Evolutionary conservation across 2,888 invertebrate species (phyloP).

Genomic region (Yponomeuta sedellus): DNA sequence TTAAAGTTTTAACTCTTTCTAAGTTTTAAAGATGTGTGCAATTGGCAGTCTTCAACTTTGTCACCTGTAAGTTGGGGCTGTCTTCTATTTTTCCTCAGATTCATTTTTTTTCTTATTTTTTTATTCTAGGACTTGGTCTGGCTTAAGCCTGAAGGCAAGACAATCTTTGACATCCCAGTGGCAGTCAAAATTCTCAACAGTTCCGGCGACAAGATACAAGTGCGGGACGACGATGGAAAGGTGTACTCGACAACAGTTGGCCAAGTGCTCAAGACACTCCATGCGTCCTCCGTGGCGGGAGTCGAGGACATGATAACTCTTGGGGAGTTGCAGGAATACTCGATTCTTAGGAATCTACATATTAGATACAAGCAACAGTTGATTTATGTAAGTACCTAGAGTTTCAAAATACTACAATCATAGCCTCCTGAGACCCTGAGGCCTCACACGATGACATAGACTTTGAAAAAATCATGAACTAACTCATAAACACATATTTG

Average conservation of each 20-base stretch:
- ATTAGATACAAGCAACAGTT: constrained; percentile 90
- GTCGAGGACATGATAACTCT: constrained; percentile 98
- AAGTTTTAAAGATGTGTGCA: no score
- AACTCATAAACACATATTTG: no score
- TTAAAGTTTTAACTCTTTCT: no score
- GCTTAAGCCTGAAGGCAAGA: constrained; percentile 83
- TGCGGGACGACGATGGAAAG: constrained; percentile 89
- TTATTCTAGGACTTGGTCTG: constrained; percentile 85
- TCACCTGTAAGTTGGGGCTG: no score
- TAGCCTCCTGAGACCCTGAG: no score
- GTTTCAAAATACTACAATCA: no score
- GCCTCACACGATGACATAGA: no score
- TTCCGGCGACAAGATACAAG: constrained; percentile 84
- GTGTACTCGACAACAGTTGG: constrained; percentile 77
- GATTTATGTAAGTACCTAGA: constrained; percentile 89
- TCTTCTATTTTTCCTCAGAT: not conserved
- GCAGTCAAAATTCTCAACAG: constrained; percentile 89
- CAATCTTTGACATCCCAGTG: constrained; percentile 89
- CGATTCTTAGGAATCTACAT: constrained; percentile 93
- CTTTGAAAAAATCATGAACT: no score
- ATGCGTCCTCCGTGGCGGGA: constrained; percentile 85
- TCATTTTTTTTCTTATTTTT: no score
- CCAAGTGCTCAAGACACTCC: constrained; percentile 84
- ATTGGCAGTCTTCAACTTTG: no score
- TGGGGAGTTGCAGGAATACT: constrained; percentile 95